These are phyloP conservation scores for Brachypalpus laphriformis DNA, from an alignment of 2,888 invertebrate genomes.

Conservation along the genomic window DNA sequence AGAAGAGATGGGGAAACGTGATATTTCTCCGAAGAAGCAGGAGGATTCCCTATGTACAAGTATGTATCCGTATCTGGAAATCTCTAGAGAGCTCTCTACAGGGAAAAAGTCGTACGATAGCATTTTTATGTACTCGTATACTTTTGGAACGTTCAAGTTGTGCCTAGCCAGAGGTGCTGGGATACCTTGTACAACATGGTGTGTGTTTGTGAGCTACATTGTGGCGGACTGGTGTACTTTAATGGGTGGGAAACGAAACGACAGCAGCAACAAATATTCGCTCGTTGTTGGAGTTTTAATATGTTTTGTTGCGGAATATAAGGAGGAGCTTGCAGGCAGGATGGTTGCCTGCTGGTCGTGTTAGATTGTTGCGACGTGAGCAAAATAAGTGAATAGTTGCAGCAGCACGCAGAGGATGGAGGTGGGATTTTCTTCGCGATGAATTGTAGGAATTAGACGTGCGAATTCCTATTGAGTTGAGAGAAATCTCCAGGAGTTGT, in stretches of 20 bases:
- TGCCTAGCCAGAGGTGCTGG: constrained; percentile 2
- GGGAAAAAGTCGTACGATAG: constrained; percentile 26
- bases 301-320: constrained; percentile 2
- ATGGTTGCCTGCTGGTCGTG: not conserved
- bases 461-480: not conserved
- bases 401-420: not conserved
- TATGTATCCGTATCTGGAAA: constrained; percentile 45
- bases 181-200: not conserved
- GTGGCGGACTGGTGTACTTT: constrained; percentile 39
- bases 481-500: not conserved
- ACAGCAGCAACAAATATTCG: constrained; percentile 25
- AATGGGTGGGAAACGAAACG: constrained; percentile 36
- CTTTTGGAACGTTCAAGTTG: not conserved
- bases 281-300: constrained; percentile 19
- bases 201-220: constrained; percentile 31
- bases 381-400: constrained; percentile 32
- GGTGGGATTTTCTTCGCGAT: not conserved
- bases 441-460: not conserved
- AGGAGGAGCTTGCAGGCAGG: not conserved
- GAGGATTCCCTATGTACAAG: constrained; percentile 23
- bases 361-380: constrained; percentile 39
- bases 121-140: constrained; percentile 29
- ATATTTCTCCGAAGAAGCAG: constrained; percentile 31
- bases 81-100: constrained; percentile 29
- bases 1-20: constrained; percentile 55